Conservation (phyloP, 2,888 invertebrate species). For the Agriopis marginaria region DNA sequence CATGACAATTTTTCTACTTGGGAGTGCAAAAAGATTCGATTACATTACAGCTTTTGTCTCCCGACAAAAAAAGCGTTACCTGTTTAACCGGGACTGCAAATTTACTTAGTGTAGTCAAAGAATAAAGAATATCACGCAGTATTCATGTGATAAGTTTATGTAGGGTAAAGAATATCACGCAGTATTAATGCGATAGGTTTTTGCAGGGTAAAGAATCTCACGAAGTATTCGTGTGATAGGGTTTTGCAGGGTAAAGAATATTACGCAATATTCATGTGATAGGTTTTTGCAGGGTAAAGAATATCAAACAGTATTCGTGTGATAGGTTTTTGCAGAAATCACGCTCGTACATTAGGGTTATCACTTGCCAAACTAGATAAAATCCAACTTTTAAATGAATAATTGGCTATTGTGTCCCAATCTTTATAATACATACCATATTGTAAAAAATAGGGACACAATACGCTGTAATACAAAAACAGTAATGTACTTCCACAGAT, state of each 20-base stretch:
- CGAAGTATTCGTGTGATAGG: conserved; percentile 20
- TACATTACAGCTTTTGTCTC: neutral
- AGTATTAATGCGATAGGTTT: conserved; percentile 19
- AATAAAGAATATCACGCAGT: conserved; percentile 16
- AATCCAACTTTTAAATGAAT: too few relatives aligned
- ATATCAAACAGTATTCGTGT: neutral
- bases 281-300: neutral
- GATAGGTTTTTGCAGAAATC: conserved; percentile 26
- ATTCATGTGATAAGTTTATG: conserved; percentile 14
- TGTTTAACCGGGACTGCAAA: conserved; percentile 1
- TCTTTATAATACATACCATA: too few relatives aligned
- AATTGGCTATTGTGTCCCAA: too few relatives aligned
- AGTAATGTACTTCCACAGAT: neutral
- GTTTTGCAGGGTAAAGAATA: neutral
- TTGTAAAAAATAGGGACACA: neutral
- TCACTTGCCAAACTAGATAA: conserved; percentile 11
- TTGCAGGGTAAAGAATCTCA: conserved; percentile 10
- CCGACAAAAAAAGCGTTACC: neutral
- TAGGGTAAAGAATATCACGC: conserved; percentile 11
- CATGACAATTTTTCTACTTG: neutral
- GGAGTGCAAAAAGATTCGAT: neutral
- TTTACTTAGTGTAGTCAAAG: conserved; percentile 2
- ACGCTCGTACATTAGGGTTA: conserved; percentile 19
- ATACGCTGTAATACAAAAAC: neutral
- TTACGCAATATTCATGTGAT: conserved; percentile 25